phyloP scores from a whole-genome alignment of 2,888 invertebrate species.

The Drosophila kokeensis region DNA sequence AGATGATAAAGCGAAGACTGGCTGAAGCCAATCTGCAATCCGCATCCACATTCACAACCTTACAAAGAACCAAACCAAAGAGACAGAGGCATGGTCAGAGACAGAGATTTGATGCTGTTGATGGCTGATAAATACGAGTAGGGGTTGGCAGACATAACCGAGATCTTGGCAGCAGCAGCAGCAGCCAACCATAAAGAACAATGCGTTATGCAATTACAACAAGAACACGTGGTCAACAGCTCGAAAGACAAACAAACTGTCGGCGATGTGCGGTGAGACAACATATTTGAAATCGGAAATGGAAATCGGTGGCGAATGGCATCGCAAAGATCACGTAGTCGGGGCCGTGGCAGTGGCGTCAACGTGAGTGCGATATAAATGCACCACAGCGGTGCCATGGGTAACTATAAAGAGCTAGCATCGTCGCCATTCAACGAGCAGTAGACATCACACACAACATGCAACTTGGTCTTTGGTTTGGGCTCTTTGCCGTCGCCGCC shows the following conservation, averaged over 20 bases:
- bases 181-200: conserved; percentile 15
- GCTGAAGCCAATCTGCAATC: neutral
- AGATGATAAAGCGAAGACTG: neutral
- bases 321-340: conserved; percentile 71
- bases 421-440: conserved; percentile 54
- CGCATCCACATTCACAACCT: neutral
- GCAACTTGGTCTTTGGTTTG: conserved; percentile 80
- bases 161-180: conserved; percentile 2
- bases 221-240: conserved; percentile 25
- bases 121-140: conserved; percentile 4
- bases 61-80: neutral
- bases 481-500: conserved; percentile 79
- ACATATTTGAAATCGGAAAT: conserved; percentile 71
- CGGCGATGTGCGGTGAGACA: conserved; percentile 39
- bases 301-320: conserved; percentile 57
- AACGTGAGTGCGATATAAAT: conserved; percentile 64
- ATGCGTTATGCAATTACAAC: conserved; percentile 18
- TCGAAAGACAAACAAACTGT: conserved; percentile 21
- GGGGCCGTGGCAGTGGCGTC: conserved; percentile 40
- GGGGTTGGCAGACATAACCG: neutral
- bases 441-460: conserved; percentile 73
- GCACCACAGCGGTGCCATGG: conserved; percentile 36
- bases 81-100: neutral
- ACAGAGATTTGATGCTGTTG: neutral
- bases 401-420: conserved; percentile 71